Evolutionary conservation across 2,888 invertebrate genomes (phyloP).

Genomic region (Drosophila colorata): DNA sequence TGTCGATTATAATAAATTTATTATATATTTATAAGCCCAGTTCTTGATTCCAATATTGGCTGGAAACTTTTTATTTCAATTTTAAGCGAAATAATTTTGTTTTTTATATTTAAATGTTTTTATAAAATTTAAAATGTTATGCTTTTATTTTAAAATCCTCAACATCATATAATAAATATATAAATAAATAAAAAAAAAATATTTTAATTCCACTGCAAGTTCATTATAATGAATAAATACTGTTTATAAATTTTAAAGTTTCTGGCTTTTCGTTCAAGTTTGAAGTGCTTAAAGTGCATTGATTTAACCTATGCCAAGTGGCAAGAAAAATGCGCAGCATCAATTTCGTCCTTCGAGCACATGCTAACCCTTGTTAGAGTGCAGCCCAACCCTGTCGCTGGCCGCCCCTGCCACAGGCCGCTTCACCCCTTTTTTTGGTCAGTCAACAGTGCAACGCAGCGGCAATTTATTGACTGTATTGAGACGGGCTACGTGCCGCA

Average conservation of each 20-base stretch:
- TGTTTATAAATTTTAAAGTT: slow-evolving; percentile 2
- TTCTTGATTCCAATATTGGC: too few species aligned
- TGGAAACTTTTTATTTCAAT: too few species aligned
- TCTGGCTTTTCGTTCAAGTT: slow-evolving; percentile 5
- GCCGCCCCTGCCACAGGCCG: neutral
- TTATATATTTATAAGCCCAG: too few species aligned
- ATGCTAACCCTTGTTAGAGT: slow-evolving; percentile 40
- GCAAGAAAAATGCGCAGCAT: slow-evolving; percentile 62
- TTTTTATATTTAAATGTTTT: too few species aligned
- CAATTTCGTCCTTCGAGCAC: slow-evolving; percentile 48
- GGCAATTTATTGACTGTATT: slow-evolving; percentile 79
- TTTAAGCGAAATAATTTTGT: too few species aligned
- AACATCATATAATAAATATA: too few species aligned
- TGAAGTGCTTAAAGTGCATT: slow-evolving; percentile 30
- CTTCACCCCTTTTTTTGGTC: slow-evolving; percentile 38
- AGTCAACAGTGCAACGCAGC: slow-evolving; percentile 64
- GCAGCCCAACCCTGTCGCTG: neutral
- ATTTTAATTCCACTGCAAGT: neutral
- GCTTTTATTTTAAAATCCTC: too few species aligned
- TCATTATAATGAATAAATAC: neutral
- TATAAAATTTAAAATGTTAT: too few species aligned
- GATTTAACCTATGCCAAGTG: slow-evolving; percentile 25
- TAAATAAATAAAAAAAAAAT: too few species aligned
- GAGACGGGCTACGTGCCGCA: slow-evolving; percentile 77
- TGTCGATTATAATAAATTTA: too few species aligned